Conservation (phyloP, 1,140 invertebrate species). For the Sweltsa coloradensis region DNA sequence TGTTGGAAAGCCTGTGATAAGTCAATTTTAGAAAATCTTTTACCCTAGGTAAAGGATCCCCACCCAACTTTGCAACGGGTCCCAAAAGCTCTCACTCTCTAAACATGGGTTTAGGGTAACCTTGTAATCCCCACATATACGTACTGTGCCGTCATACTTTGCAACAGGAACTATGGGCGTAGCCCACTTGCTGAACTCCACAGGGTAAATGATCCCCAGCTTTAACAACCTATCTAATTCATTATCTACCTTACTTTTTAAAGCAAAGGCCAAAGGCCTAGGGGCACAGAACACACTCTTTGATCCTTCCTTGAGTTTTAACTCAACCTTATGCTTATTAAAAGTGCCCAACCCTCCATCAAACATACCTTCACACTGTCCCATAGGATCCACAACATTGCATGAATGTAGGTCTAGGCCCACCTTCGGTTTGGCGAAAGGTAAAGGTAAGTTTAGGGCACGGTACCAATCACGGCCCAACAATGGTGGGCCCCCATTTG, state of each 20-base stretch:
- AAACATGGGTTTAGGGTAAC: constrained; percentile 19
- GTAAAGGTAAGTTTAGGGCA: background rate
- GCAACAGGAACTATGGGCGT: constrained; percentile 33
- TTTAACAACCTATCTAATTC: constrained; percentile 28
- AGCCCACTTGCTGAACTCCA: constrained; percentile 26
- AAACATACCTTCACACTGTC: background rate
- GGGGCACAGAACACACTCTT: constrained; percentile 25
- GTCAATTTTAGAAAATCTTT: constrained; percentile 17
- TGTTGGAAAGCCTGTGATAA: constrained; percentile 2
- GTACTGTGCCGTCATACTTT: constrained; percentile 28
- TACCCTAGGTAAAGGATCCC: constrained; percentile 15
- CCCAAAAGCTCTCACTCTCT: constrained; percentile 10
- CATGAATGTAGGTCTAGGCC: background rate
- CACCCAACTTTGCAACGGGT: constrained; percentile 17
- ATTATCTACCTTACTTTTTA: constrained; percentile 26
- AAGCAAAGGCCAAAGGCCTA: constrained; percentile 27
- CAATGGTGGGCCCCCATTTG: constrained; percentile 1
- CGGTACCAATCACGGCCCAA: background rate
- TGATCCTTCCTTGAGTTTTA: constrained; percentile 7
- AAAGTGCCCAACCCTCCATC: background rate
- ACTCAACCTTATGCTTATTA: background rate
- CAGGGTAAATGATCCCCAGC: constrained; percentile 20
- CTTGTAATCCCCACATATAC: constrained; percentile 34
- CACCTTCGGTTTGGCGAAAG: background rate
- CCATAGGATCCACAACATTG: background rate